Percentiles rank a stretch among this genome's conserved stretches.
phyloP scores from a whole-genome alignment of 2,888 invertebrate genomes.

The Notodonta dromedarius region DNA sequence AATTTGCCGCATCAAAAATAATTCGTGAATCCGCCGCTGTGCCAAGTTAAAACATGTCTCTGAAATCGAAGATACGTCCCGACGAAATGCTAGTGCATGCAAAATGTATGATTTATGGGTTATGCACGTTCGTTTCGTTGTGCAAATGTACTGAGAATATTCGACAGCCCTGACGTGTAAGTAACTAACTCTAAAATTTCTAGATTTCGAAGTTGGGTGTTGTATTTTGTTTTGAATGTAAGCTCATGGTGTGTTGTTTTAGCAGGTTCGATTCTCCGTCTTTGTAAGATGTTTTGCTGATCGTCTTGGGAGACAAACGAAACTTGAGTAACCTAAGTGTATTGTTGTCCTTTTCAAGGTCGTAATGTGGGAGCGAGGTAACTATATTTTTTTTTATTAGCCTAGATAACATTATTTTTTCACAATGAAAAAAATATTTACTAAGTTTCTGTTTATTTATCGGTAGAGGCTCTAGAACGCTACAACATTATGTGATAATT shows the following conservation, averaged over 20 bases:
- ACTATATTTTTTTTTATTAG: no score
- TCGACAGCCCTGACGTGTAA: slow-evolving; percentile 26
- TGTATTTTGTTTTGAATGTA: not conserved
- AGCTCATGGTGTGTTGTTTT: no score
- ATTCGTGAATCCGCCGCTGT: slow-evolving; percentile 18
- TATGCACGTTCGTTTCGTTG: slow-evolving; percentile 51
- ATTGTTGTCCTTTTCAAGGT: no score
- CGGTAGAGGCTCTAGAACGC: no score
- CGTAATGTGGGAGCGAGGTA: no score
- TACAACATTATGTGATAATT: not conserved
- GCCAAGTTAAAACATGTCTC: slow-evolving; percentile 58
- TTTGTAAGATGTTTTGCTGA: no score
- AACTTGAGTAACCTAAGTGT: no score
- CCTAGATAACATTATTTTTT: no score
- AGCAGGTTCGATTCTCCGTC: no score
- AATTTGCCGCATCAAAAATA: not conserved
- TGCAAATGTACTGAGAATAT: slow-evolving; percentile 31
- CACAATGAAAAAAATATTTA: no score
- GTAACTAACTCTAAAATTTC: slow-evolving; percentile 18
- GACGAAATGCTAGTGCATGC: slow-evolving; percentile 67
- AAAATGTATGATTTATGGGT: slow-evolving; percentile 75
- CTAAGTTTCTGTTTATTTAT: no score
- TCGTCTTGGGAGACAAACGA: no score
- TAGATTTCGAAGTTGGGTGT: slow-evolving; percentile 19
- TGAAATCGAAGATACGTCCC: slow-evolving; percentile 62